phyloP scores from a whole-genome alignment of 2,888 invertebrate genomes.

The Dioctria rufipes region DNA sequence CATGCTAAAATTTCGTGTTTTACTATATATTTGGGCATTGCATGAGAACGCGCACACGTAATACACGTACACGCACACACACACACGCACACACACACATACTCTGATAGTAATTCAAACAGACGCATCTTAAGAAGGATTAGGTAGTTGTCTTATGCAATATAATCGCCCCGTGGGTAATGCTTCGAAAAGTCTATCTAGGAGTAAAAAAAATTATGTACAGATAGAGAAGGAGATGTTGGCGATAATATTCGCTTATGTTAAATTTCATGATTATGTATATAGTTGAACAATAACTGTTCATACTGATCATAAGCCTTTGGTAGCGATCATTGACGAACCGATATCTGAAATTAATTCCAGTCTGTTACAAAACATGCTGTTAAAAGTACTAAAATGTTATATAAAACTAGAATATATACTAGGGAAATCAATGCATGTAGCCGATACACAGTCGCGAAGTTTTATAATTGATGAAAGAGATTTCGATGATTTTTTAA shows the following conservation, averaged over 20 bases:
- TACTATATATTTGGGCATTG: no score
- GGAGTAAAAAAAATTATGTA: slow-evolving; percentile 58
- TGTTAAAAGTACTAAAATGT: slow-evolving; percentile 59
- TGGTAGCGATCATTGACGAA: slow-evolving; percentile 55
- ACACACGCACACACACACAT: no score
- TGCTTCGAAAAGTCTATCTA: slow-evolving; percentile 58
- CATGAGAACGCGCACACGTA: no score
- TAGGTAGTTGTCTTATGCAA: slow-evolving; percentile 8
- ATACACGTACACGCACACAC: no score
- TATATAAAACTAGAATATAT: slow-evolving; percentile 57
- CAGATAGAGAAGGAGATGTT: slow-evolving; percentile 55
- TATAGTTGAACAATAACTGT: slow-evolving; percentile 47
- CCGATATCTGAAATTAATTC: slow-evolving; percentile 54
- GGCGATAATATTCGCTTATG: slow-evolving; percentile 59
- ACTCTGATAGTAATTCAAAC: not conserved
- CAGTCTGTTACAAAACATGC: slow-evolving; percentile 56
- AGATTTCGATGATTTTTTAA: no score
- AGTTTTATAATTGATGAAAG: no score
- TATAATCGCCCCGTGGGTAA: slow-evolving; percentile 57
- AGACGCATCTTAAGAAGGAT: no score
- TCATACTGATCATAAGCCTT: slow-evolving; percentile 58
- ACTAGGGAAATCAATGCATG: slow-evolving; percentile 60
- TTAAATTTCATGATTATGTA: slow-evolving; percentile 57
- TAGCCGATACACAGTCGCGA: slow-evolving; percentile 21
- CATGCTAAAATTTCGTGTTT: no score